These are phyloP conservation scores for Eugnorisma glareosa DNA, from an alignment of 2,888 invertebrate genomes.

Conservation along the genomic window DNA sequence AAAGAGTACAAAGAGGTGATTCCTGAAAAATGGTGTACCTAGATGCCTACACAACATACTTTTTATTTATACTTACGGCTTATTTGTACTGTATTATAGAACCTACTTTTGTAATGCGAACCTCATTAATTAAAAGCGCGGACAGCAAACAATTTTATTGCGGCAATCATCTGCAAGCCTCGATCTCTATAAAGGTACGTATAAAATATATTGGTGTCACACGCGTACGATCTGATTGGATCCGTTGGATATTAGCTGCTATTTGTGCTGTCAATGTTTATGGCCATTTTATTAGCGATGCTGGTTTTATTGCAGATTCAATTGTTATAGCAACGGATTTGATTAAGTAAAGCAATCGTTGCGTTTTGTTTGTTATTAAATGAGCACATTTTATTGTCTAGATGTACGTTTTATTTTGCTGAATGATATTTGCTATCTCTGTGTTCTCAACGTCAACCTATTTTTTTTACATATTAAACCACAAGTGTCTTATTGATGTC, in stretches of 20 bases:
- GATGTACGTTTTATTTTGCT: conserved; percentile 35
- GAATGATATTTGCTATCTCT: conserved; percentile 23
- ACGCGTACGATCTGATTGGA: conserved; percentile 82
- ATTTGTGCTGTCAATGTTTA: conserved; percentile 90
- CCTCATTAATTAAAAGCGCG: conserved; percentile 80
- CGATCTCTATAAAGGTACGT: conserved; percentile 77
- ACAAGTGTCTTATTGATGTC: background rate
- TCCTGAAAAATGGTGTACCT: background rate
- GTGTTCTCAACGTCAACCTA: background rate
- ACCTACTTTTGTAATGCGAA: conserved; percentile 50
- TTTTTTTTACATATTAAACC: background rate
- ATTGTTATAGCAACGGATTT: conserved; percentile 87
- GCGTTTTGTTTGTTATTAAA: conserved; percentile 80
- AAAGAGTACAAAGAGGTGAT: background rate
- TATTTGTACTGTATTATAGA: background rate
- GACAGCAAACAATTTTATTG: conserved; percentile 87
- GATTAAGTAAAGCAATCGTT: conserved; percentile 86
- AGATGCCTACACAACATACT: background rate
- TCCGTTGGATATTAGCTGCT: conserved; percentile 86
- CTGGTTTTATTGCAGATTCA: conserved; percentile 87
- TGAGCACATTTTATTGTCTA: conserved; percentile 74
- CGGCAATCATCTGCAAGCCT: conserved; percentile 81
- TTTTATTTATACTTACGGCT: background rate
- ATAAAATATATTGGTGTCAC: conserved; percentile 83
- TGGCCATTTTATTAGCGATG: conserved; percentile 86